Evolutionary conservation across 2,888 invertebrate species (phyloP), one percentile per base, ranked within the genome.

Genomic region (Temnothorax unifasciatus): DNA sequence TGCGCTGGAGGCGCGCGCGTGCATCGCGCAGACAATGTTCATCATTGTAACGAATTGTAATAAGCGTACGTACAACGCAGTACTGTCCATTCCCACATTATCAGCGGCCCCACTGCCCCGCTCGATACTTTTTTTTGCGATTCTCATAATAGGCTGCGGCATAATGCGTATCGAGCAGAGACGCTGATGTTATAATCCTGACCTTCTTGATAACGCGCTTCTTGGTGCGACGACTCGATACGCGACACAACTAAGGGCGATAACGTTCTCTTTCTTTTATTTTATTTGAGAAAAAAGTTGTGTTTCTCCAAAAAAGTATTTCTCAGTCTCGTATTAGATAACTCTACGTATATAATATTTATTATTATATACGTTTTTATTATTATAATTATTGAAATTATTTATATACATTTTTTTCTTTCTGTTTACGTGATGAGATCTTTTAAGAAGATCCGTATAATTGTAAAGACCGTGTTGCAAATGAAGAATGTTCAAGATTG

Each of bases 101-200:
- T 69, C 69, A 3, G 25, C 15, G 9, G 8, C 34, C 25, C 41
- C 52, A 38, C 50, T 50, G 11, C 8, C 34, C 21, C 8, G 9
- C 13, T 18, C 52, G 38, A 9, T 34, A 2, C 18, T 21, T 59
- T 13, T 44, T 44, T 71, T 21, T 41, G 15, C 25, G 41, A 15
- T 54, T 68, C 52, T 25, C 69, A 77, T 77, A 57, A 77, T 69
- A 44, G 52, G 25, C 25, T 66, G 66, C 41, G 41, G 25, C 18
- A 41, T 77, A 69, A 57, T 15, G 52, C n/a, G 15, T 54, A 54
- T 69, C 77, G 25, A 66, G 25, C 52, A 47, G 52, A 76, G 8
- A 54, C 11, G 25, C 5, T 38, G 68, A 68, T n/a, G 38, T 38
- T 21, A 44, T 69, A 41, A 77, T 77, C n/a, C 54, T 57, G 44